Base-by-base conservation (phyloP, 2,797 vertebrate genomes). In the Thaleichthys pacificus region DNA sequence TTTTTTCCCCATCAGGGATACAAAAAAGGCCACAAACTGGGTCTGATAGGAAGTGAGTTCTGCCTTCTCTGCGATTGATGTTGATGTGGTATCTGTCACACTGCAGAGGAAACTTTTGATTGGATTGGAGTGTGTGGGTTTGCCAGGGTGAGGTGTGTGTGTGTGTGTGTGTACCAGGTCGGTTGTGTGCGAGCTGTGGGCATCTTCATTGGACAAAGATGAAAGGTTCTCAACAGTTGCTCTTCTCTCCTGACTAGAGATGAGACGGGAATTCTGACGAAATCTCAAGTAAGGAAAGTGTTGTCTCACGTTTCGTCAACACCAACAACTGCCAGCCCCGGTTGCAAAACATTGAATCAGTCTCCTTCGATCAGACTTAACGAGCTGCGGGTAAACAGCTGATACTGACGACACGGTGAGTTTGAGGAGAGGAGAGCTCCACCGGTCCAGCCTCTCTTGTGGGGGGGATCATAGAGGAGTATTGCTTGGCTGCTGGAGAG, bases 31-130 rank as follows among this genome's bases (percentile, higher is more conserved):
- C 82, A 73, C 80, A 87, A 89, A 87, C 74, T 61, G 75, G 83
- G 83, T 66, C 76, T 90, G 86, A 89, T 89, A 81, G 89, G 85
- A 19, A 79, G 84, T 83, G 86, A 89, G 61, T 86, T 89, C 82
- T 80, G 75, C 3, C 19, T 8, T 82, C 80, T 12, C 47, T 19
- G 32, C 64, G 22, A 14, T 5, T 81, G 86, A 88, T 87, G 86
- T 77, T 80, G 77, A 84, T 70, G 76, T 72, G 75, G 7, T 49
- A 87, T 84, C 82, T 87, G 85, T 88, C 83, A 84, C 77, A 77
- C 74, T 1, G n/a, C 68, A 76, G 77, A 66, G 28, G 79, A 82
- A 66, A 60, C 49, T 73, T 78, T 77, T 84, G 82, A 86, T 87
- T 84, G 74, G 77, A 35, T 17, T 63, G 75, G 81, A 79, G 74